Conservation (phyloP, 2,888 invertebrate species). For the Lathronympha strigana region DNA sequence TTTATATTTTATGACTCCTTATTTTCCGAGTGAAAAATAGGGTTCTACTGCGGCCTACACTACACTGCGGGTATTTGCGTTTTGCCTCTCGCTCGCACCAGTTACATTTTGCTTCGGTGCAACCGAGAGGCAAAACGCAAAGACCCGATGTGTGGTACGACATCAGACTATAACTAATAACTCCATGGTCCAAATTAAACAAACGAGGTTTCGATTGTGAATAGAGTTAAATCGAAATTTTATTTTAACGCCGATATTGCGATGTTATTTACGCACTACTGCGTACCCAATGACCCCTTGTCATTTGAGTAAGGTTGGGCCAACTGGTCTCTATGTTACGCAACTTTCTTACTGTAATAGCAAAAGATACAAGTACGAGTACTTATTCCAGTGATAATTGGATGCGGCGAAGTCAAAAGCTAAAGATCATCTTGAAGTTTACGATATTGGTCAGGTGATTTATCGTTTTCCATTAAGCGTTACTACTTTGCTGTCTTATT, state of each 20-base stretch:
- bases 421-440: conserved; percentile 50
- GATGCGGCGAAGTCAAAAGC: conserved; percentile 52
- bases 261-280: conserved; percentile 8
- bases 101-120: too few species aligned
- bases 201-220: neutral
- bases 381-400: conserved; percentile 57
- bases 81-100: too few species aligned
- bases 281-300: conserved; percentile 51
- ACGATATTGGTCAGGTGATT: conserved; percentile 49
- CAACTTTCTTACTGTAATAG: conserved; percentile 54
- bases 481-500: conserved; percentile 1
- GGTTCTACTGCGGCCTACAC: too few species aligned
- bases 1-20: too few species aligned
- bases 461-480: conserved; percentile 25
- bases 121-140: too few species aligned
- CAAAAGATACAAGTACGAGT: conserved; percentile 48
- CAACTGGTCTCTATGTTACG: conserved; percentile 56
- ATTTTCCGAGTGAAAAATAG: too few species aligned
- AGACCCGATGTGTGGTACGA: too few species aligned
- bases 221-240: conserved; percentile 6
- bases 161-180: too few species aligned
- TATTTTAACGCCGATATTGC: conserved; percentile 10
- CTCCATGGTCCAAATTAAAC: neutral
- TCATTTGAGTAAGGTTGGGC: conserved; percentile 59
- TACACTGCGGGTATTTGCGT: too few species aligned